phyloP scores from a whole-genome alignment of 2,797 vertebrate species.

The Gymnoscopelus braueri region DNA sequence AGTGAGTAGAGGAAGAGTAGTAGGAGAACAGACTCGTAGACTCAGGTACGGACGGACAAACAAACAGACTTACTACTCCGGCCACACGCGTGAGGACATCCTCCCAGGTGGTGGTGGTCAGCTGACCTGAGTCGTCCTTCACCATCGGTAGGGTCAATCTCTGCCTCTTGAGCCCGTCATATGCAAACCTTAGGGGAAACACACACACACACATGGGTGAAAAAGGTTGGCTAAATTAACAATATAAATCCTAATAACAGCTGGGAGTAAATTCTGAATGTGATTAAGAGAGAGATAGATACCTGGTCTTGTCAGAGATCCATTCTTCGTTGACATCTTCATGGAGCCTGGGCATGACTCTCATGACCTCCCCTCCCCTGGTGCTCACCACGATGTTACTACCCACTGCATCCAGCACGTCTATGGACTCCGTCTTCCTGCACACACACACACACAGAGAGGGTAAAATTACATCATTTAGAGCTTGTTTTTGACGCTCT shows the following conservation, averaged over 20 bases:
- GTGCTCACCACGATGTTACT: slow-evolving; percentile 98
- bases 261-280: too few relatives aligned
- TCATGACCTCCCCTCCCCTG: slow-evolving; percentile 97
- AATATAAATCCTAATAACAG: too few relatives aligned
- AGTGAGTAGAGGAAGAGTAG: too few relatives aligned
- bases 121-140: slow-evolving; percentile 88
- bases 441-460: slow-evolving; percentile 20
- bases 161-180: slow-evolving; percentile 96
- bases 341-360: slow-evolving; percentile 92
- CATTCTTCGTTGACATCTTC: slow-evolving; percentile 98
- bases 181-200: slow-evolving; percentile 84
- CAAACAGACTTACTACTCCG: slow-evolving; percentile 88
- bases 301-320: slow-evolving; percentile 99
- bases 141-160: slow-evolving; percentile 94
- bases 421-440: slow-evolving; percentile 96
- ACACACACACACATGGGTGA: background rate
- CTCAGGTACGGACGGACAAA: slow-evolving; percentile 8
- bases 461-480: too few relatives aligned
- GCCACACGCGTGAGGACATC: slow-evolving; percentile 90
- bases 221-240: too few relatives aligned
- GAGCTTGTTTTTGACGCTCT: too few relatives aligned
- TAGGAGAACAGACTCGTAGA: background rate
- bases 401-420: slow-evolving; percentile 95
- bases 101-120: slow-evolving; percentile 91
- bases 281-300: background rate